Evolutionary conservation across 2,888 invertebrate species (phyloP).

Genomic region (Xestia c-nigrum): DNA sequence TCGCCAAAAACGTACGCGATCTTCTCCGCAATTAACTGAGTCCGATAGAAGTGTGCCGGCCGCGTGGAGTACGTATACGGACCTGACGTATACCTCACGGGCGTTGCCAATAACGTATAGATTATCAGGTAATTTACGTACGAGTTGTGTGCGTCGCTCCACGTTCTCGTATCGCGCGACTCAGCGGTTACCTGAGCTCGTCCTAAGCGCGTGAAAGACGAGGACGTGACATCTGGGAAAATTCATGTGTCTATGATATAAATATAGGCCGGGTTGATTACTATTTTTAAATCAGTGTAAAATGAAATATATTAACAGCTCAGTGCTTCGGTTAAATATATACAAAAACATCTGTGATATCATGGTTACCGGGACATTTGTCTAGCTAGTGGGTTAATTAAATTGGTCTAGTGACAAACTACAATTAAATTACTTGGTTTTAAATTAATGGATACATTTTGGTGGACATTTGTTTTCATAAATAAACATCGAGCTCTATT

Average conservation of each 20-base stretch:
- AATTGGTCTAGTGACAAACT: background rate
- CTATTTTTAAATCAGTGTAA: slow-evolving; percentile 84
- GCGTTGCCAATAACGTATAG: slow-evolving; percentile 79
- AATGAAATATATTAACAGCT: slow-evolving; percentile 74
- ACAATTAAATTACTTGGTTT: background rate
- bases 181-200: slow-evolving; percentile 78
- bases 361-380: slow-evolving; percentile 23
- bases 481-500: background rate
- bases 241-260: slow-evolving; percentile 74
- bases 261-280: slow-evolving; percentile 76
- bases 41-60: slow-evolving; percentile 78
- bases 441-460: background rate
- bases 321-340: slow-evolving; percentile 70
- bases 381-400: slow-evolving; percentile 8
- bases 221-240: slow-evolving; percentile 81
- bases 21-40: slow-evolving; percentile 82
- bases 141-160: slow-evolving; percentile 49
- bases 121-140: slow-evolving; percentile 76
- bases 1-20: slow-evolving; percentile 81
- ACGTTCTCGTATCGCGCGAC: slow-evolving; percentile 50
- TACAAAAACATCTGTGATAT: slow-evolving; percentile 57
- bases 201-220: slow-evolving; percentile 78
- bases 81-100: slow-evolving; percentile 79
- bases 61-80: slow-evolving; percentile 76
- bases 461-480: background rate